Conservation (phyloP, 2,113 vertebrate genomes). For the Petrocephalus zakoni region DNA sequence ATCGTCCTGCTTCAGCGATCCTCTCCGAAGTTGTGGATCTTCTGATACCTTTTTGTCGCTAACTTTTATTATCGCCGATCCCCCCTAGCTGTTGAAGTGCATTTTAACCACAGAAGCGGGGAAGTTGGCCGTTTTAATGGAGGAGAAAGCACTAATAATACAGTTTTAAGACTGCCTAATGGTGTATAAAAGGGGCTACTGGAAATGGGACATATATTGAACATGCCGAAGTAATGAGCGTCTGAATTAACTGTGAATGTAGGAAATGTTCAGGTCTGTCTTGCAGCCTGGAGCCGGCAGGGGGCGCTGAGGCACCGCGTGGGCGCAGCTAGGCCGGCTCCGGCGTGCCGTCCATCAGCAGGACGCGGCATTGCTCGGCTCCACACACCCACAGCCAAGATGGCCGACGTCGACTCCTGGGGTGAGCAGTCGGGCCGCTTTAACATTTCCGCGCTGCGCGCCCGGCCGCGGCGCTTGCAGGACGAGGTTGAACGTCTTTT, state of each 20-base stretch:
- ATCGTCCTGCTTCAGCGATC: background rate
- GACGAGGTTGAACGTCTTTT: slow-evolving; percentile 12
- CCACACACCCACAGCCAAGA: slow-evolving; percentile 56
- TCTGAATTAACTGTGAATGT: background rate
- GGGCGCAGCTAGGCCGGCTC: background rate
- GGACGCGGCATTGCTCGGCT: slow-evolving; percentile 31
- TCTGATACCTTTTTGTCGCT: background rate
- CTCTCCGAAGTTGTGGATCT: background rate
- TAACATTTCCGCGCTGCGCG: slow-evolving; percentile 14
- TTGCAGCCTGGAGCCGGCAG: background rate
- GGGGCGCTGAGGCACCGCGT: too few species aligned
- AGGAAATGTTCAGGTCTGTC: background rate
- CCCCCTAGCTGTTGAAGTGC: background rate
- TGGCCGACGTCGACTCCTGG: slow-evolving; percentile 78
- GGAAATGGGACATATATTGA: background rate
- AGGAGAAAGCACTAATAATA: background rate
- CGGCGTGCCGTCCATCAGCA: slow-evolving; percentile 30
- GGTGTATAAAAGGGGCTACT: background rate
- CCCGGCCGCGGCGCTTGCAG: background rate
- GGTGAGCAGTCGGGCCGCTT: slow-evolving; percentile 60
- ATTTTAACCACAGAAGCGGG: background rate
- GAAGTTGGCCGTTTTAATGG: background rate
- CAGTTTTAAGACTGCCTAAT: background rate
- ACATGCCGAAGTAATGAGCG: background rate
- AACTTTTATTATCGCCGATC: background rate